Evolutionary conservation across 35 echinoderm and acorn worm genomes (phyloP).

Genomic region (Ophioderma brevispina): DNA sequence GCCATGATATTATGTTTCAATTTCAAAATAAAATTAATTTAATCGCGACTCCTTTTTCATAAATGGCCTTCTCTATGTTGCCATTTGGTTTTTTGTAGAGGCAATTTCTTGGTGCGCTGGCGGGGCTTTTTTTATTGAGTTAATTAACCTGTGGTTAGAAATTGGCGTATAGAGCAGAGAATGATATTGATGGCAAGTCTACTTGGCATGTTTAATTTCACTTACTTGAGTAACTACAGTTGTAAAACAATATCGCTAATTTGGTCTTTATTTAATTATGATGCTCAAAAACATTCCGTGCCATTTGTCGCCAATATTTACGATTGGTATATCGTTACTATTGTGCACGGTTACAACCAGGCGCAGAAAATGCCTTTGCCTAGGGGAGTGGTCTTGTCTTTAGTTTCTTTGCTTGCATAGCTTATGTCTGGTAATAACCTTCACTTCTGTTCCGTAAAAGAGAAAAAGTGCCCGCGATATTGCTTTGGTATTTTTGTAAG

Average conservation of each 20-base stretch:
- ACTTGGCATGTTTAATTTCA: conserved; percentile 5
- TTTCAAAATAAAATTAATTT: background rate
- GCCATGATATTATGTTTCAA: background rate
- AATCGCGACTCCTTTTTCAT: background rate
- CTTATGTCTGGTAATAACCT: too few species aligned
- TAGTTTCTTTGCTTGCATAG: background rate
- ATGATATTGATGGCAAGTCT: background rate
- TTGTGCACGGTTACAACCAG: background rate
- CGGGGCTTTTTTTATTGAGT: background rate
- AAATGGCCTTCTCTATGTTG: background rate
- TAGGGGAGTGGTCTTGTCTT: background rate
- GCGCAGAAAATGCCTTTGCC: background rate
- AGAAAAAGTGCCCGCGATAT: background rate
- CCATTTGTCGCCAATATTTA: conserved; percentile 6
- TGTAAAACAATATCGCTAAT: conserved; percentile 14
- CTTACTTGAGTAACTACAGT: background rate
- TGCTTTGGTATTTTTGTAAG: background rate
- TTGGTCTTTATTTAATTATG: conserved; percentile 12
- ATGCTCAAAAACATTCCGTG: background rate
- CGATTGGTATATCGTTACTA: background rate
- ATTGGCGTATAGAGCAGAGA: background rate
- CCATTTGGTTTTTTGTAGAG: background rate
- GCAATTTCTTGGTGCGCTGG: too few species aligned
- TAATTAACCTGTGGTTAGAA: background rate
- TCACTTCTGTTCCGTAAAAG: too few species aligned